These are phyloP conservation scores for Acromyrmex heyeri DNA, from an alignment of 1,140 invertebrate genomes.

Conservation along the genomic window DNA sequence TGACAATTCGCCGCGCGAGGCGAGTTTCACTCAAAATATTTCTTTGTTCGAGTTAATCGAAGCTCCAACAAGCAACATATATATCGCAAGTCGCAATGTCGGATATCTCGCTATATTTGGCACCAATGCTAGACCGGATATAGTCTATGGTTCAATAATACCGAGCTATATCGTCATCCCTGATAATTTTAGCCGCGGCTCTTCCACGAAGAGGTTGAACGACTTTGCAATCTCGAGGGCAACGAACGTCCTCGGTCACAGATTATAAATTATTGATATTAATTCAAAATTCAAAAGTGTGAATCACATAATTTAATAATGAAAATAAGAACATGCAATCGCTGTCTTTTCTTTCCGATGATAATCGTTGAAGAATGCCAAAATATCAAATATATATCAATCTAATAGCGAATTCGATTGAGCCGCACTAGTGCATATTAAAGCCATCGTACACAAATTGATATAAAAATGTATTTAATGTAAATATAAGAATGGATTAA, in stretches of 20 bases:
- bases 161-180: neutral
- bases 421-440: no score
- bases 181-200: slow-evolving; percentile 32
- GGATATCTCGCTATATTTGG: slow-evolving; percentile 22
- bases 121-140: slow-evolving; percentile 11
- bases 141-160: slow-evolving; percentile 48
- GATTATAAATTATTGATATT: neutral
- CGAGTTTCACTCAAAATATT: neutral
- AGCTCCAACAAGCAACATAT: neutral
- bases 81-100: neutral
- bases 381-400: neutral
- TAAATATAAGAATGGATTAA: no score
- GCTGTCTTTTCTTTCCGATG: neutral
- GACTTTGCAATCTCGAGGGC: neutral
- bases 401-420: neutral
- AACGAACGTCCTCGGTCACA: slow-evolving; percentile 6
- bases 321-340: neutral
- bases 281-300: neutral
- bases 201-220: slow-evolving; percentile 16
- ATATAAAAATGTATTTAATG: no score
- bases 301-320: neutral
- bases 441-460: no score
- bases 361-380: neutral
- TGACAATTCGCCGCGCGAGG: neutral
- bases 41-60: neutral